A percentile compares a stretch with the other conserved stretches of the same genome.
Conservation (phyloP, 2,797 vertebrate genomes). For the Scarus forsteni region DNA sequence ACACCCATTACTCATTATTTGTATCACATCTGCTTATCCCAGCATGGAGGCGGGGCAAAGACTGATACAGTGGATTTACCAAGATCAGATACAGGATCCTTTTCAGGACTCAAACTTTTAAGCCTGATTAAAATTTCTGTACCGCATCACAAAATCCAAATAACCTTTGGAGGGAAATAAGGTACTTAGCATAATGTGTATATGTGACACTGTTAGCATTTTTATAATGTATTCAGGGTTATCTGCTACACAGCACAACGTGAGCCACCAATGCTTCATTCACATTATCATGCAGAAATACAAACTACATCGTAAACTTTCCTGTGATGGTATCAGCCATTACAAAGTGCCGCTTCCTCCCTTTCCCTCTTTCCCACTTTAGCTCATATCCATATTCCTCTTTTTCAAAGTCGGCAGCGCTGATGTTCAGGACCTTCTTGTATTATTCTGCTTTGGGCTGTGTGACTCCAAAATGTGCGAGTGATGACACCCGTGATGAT, state of each 20-base stretch:
- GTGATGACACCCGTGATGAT: conserved; percentile 47
- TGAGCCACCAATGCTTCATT: background rate
- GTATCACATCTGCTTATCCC: background rate
- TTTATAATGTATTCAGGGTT: conserved; percentile 1
- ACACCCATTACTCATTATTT: background rate
- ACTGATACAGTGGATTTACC: background rate
- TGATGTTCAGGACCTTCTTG: too few relatives aligned
- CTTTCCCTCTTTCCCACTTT: background rate
- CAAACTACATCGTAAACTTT: conserved; percentile 6
- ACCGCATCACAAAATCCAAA: conserved; percentile 1
- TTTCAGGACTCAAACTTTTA: background rate
- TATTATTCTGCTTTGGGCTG: conserved; percentile 38
- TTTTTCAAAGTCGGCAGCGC: background rate
- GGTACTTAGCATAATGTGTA: background rate
- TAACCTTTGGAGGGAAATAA: background rate
- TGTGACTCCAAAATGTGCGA: conserved; percentile 34
- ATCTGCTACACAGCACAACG: background rate
- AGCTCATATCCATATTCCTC: conserved; percentile 9
- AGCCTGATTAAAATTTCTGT: background rate
- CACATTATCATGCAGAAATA: background rate
- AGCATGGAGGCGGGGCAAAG: background rate
- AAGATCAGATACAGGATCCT: too few relatives aligned
- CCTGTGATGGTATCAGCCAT: background rate
- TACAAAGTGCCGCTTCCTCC: background rate
- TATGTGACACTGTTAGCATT: background rate